Evolutionary conservation across 1,140 invertebrate species (phyloP).

Genomic region (Drosophila rufa): DNA sequence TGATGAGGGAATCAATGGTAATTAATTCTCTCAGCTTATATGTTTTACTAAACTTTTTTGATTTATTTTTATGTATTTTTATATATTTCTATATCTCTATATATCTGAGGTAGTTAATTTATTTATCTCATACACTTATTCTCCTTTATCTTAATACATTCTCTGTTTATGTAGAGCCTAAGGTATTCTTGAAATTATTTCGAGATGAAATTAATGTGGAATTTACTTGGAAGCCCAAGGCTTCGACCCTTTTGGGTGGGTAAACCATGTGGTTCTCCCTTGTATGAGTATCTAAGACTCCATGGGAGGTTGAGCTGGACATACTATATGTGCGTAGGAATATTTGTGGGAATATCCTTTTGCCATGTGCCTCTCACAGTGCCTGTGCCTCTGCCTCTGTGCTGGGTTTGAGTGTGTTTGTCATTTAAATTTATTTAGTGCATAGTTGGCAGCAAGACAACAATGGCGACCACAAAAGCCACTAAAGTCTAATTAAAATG

Average conservation of each 20-base stretch:
- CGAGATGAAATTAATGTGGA: neutral
- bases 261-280: too few relatives aligned
- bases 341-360: constrained; percentile 3
- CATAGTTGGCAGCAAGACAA: constrained; percentile 48
- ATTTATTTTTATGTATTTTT: too few relatives aligned
- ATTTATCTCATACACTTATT: neutral
- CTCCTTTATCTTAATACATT: neutral
- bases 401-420: constrained; percentile 39
- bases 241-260: neutral
- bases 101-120: neutral
- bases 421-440: constrained; percentile 61
- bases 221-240: neutral
- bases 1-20: too few relatives aligned
- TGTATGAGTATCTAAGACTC: neutral
- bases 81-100: too few relatives aligned
- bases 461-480: constrained; percentile 59
- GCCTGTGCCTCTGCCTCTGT: neutral
- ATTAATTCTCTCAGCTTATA: too few relatives aligned
- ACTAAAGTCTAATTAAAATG: constrained; percentile 65
- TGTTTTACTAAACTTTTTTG: too few relatives aligned
- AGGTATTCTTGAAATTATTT: neutral
- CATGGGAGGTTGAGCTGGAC: neutral
- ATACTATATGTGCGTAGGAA: constrained; percentile 6
- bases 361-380: constrained; percentile 1
- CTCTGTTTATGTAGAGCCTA: neutral